Conservation (phyloP, 2,888 invertebrate genomes). For the Drosophila kambysellisi region DNA sequence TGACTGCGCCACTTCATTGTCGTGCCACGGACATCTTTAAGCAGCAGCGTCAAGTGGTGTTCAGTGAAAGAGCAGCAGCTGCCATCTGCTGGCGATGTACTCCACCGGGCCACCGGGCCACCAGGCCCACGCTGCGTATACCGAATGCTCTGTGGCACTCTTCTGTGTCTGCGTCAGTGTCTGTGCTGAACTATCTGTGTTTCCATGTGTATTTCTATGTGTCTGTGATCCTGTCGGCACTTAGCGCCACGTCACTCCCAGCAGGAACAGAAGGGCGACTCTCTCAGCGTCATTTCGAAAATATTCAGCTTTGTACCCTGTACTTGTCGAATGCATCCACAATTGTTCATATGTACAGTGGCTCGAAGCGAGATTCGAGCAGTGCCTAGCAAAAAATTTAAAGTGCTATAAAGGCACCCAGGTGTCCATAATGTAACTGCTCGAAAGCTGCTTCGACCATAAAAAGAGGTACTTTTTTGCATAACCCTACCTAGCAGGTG, state of each 20-base stretch:
- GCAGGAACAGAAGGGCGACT: conserved; percentile 7
- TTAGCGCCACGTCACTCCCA: conserved; percentile 53
- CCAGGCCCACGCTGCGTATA: conserved; percentile 52
- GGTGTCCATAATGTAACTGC: no score
- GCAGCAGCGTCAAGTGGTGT: conserved; percentile 60
- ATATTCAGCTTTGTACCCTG: background rate
- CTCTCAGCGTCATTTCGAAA: conserved; percentile 8
- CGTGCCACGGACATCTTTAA: conserved; percentile 55
- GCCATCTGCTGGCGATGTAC: conserved; percentile 17
- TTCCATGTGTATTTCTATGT: background rate
- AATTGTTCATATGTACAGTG: background rate
- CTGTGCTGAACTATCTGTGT: conserved; percentile 3
- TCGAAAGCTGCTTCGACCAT: no score
- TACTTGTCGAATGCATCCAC: background rate
- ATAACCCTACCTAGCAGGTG: no score
- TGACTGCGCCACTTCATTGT: conserved; percentile 47
- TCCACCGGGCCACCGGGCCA: background rate
- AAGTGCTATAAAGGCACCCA: no score
- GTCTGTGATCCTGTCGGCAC: conserved; percentile 53
- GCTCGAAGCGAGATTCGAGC: no score
- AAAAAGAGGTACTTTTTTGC: no score
- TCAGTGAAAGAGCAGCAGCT: conserved; percentile 51
- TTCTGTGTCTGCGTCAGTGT: background rate
- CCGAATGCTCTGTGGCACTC: conserved; percentile 39
- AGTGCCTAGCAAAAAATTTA: no score